These are phyloP conservation scores for Willisornis vidua DNA, from an alignment of 2,113 vertebrate genomes.

Conservation along the genomic window DNA sequence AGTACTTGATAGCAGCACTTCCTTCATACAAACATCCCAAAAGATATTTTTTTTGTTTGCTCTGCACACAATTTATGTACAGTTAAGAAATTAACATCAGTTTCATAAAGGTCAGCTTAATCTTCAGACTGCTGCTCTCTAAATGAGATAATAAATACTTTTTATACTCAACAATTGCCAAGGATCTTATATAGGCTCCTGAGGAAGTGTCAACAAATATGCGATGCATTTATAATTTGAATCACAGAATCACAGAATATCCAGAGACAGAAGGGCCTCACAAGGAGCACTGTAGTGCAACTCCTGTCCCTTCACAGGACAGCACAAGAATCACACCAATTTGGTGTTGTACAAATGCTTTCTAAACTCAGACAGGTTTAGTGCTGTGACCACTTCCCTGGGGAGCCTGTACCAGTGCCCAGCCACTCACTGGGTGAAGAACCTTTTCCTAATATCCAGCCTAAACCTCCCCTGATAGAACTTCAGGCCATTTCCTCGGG, in stretches of 20 bases:
- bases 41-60: background rate
- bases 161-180: background rate
- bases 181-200: background rate
- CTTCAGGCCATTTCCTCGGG: fast-evolving
- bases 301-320: background rate
- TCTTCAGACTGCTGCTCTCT: background rate
- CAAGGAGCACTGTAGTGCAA: background rate
- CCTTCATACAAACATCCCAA: background rate
- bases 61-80: background rate
- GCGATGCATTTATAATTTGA: background rate
- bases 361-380: background rate
- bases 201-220: background rate
- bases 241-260: background rate
- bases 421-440: fast-evolving
- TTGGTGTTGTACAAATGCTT: background rate
- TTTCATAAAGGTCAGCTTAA: background rate
- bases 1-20: background rate
- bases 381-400: background rate
- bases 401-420: background rate
- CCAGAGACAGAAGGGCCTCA: background rate
- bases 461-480: background rate
- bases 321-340: background rate
- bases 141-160: background rate
- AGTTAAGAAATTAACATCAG: background rate
- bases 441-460: fast-evolving